These are phyloP conservation scores for Corythaeola cristata DNA, from an alignment of 2,113 vertebrate genomes.

Conservation along the genomic window DNA sequence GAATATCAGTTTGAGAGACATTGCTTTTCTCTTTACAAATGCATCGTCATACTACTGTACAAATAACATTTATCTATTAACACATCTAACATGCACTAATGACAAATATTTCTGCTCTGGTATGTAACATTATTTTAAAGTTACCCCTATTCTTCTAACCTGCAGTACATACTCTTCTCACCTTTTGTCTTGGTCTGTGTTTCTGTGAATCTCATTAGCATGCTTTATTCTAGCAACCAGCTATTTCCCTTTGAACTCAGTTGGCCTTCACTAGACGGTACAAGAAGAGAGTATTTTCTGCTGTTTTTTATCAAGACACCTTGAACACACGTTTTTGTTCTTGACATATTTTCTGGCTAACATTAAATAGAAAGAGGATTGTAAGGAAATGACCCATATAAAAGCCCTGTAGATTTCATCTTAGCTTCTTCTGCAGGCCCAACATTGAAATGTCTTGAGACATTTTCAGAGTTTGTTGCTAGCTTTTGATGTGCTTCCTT, in stretches of 20 bases:
- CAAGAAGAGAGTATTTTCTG: background rate
- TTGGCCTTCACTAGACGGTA: background rate
- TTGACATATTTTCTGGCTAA: background rate
- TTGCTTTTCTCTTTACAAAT: background rate
- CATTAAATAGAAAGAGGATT: background rate
- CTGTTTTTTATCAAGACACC: background rate
- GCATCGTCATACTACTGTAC: background rate
- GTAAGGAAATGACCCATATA: background rate
- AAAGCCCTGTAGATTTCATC: background rate
- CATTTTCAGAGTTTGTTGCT: background rate
- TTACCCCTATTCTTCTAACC: background rate
- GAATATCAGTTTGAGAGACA: background rate
- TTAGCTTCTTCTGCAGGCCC: background rate
- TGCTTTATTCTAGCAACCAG: slow-evolving; percentile 3
- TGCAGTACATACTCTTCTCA: background rate
- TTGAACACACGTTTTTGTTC: background rate
- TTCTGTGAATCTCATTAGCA: slow-evolving; percentile 15
- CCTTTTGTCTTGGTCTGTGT: background rate
- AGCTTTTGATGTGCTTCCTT: background rate
- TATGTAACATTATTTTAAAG: background rate
- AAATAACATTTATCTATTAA: background rate
- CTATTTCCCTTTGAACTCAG: background rate
- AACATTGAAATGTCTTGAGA: background rate
- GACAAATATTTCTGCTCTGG: background rate
- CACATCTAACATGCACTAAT: background rate